phyloP scores from a whole-genome alignment of 23 tunicate species.

The Botrylloides violaceus region DNA sequence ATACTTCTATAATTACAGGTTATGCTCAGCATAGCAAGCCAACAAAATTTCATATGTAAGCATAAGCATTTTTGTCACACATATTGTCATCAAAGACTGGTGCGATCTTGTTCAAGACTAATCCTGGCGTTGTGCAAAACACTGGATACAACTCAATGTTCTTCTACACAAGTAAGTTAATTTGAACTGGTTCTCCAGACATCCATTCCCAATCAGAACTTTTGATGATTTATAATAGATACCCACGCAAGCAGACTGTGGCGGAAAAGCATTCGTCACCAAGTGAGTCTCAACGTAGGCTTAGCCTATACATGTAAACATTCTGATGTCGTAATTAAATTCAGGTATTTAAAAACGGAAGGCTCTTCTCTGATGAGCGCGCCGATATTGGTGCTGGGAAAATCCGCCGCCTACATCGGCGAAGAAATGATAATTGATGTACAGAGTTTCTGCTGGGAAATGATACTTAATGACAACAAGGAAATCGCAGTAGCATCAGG shows the following conservation, averaged over 20 bases:
- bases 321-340: no score
- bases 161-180: no score
- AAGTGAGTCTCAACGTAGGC: no score
- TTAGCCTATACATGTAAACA: no score
- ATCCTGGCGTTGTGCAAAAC: slow-evolving; percentile 16
- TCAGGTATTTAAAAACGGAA: slow-evolving; percentile 55
- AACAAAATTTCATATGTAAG: slow-evolving; percentile 70
- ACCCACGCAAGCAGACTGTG: no score
- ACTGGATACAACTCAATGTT: background rate
- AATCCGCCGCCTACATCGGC: slow-evolving; percentile 33
- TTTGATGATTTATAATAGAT: no score
- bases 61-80: slow-evolving; percentile 67
- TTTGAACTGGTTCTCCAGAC: no score
- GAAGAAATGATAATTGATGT: slow-evolving; percentile 49
- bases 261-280: no score
- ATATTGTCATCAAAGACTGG: slow-evolving; percentile 62
- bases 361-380: slow-evolving; percentile 35
- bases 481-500: slow-evolving; percentile 50
- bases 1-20: no score
- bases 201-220: no score
- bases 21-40: slow-evolving; percentile 40
- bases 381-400: slow-evolving; percentile 40
- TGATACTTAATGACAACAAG: slow-evolving; percentile 58
- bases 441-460: slow-evolving; percentile 73
- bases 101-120: slow-evolving; percentile 52